A percentile compares a stretch with the other conserved stretches of the same genome.
phyloP scores from a whole-genome alignment of 35 echinoderm and acorn worm genomes.

The Acanthaster planci region DNA sequence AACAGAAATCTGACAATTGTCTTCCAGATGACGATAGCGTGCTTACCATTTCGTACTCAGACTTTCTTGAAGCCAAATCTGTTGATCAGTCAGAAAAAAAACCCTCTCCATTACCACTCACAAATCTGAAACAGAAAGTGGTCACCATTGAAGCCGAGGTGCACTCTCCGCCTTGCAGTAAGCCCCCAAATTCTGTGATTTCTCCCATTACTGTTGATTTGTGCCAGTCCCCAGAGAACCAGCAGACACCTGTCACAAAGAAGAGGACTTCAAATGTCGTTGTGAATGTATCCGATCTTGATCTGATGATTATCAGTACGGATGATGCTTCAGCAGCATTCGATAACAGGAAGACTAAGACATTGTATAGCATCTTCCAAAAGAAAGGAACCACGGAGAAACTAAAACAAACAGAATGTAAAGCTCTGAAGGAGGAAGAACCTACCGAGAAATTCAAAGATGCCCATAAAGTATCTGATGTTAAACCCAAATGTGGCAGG shows the following conservation, averaged over 20 bases:
- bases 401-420: neutral
- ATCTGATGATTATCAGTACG: constrained; percentile 24
- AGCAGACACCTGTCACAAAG: neutral
- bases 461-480: neutral
- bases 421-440: neutral
- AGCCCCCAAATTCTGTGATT: neutral
- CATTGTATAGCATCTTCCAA: constrained; percentile 52
- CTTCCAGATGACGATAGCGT: constrained; percentile 8
- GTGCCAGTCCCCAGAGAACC: neutral
- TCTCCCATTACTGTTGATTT: neutral
- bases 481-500: neutral
- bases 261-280: constrained; percentile 39
- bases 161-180: constrained; percentile 16
- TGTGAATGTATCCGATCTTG: constrained; percentile 25
- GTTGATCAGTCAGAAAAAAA: neutral
- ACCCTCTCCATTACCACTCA: neutral
- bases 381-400: constrained; percentile 22
- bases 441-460: neutral
- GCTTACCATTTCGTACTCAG: constrained; percentile 18
- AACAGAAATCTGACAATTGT: neutral
- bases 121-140: neutral
- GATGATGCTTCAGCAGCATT: neutral
- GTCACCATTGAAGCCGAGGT: constrained; percentile 40
- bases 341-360: constrained; percentile 28
- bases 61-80: neutral